A percentile compares a stretch with the other conserved stretches of the same genome.
Conservation (phyloP, 1,140 invertebrate genomes). For the Eumaeus atala region DNA sequence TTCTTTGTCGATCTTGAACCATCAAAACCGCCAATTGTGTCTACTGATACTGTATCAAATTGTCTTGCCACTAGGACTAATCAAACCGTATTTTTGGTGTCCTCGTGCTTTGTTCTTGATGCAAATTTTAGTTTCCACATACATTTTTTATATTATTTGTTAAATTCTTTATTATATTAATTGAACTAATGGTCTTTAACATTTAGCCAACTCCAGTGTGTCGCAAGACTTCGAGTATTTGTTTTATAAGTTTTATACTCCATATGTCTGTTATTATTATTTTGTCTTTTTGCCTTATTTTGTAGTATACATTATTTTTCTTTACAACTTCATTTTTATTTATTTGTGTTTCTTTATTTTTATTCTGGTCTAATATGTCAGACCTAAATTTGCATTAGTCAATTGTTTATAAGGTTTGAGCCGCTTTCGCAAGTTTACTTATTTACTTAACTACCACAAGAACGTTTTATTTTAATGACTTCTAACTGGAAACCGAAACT, state of each 20-base stretch:
- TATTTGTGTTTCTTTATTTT: slow-evolving; percentile 9
- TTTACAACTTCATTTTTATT: neutral
- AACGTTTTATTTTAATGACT: too few relatives aligned
- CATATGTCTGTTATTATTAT: slow-evolving; percentile 18
- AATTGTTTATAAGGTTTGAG: too few relatives aligned
- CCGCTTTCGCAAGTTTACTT: too few relatives aligned
- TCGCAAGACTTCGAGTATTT: slow-evolving; percentile 11
- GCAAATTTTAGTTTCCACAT: slow-evolving; percentile 14
- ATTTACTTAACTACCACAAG: too few relatives aligned
- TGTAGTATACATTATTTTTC: slow-evolving; percentile 12
- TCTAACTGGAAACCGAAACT: too few relatives aligned
- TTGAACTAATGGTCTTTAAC: slow-evolving; percentile 12
- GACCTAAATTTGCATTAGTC: too few relatives aligned
- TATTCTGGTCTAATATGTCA: slow-evolving; percentile 1
- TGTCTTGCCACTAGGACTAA: slow-evolving; percentile 31
- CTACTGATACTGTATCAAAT: slow-evolving; percentile 30
- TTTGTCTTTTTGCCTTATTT: too few relatives aligned
- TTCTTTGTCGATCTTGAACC: slow-evolving; percentile 26
- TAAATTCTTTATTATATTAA: slow-evolving; percentile 15
- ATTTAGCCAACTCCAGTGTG: slow-evolving; percentile 20
- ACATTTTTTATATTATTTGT: slow-evolving; percentile 14
- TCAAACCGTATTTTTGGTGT: slow-evolving; percentile 19
- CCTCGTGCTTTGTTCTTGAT: slow-evolving; percentile 21
- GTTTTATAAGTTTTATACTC: slow-evolving; percentile 14
- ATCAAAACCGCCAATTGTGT: slow-evolving; percentile 25